These are phyloP conservation scores for Carollia perspicillata DNA, from an alignment of 2,113 vertebrate species.

Conservation along the genomic window DNA sequence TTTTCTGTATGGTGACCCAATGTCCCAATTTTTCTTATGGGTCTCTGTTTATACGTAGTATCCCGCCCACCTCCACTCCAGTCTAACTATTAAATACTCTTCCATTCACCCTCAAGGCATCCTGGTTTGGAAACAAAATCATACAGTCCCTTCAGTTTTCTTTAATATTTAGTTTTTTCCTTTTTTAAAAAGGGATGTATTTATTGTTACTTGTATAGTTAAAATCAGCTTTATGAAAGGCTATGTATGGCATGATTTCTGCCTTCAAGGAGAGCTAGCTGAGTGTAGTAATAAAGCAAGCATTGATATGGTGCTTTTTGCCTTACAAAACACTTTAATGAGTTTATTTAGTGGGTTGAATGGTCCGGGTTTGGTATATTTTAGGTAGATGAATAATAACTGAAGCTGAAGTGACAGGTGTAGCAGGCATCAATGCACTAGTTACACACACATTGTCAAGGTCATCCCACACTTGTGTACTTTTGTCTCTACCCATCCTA, in stretches of 20 bases:
- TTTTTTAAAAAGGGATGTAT: background rate
- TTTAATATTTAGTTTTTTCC: background rate
- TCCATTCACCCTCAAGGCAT: background rate
- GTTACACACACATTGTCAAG: background rate
- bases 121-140: background rate
- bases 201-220: slow-evolving; percentile 10
- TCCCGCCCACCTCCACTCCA: background rate
- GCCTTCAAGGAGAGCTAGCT: background rate
- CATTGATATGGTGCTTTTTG: background rate
- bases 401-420: background rate
- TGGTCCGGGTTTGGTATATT: background rate
- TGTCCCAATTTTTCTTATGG: background rate
- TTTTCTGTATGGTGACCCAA: background rate
- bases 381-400: background rate
- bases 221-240: background rate
- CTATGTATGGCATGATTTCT: background rate
- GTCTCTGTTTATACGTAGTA: background rate
- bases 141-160: background rate
- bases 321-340: background rate
- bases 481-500: background rate
- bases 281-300: background rate
- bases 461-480: background rate
- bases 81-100: background rate
- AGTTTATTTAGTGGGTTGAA: background rate
- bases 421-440: background rate